phyloP scores from a whole-genome alignment of 2,797 vertebrate genomes.

The Myotis planiceps region DNA sequence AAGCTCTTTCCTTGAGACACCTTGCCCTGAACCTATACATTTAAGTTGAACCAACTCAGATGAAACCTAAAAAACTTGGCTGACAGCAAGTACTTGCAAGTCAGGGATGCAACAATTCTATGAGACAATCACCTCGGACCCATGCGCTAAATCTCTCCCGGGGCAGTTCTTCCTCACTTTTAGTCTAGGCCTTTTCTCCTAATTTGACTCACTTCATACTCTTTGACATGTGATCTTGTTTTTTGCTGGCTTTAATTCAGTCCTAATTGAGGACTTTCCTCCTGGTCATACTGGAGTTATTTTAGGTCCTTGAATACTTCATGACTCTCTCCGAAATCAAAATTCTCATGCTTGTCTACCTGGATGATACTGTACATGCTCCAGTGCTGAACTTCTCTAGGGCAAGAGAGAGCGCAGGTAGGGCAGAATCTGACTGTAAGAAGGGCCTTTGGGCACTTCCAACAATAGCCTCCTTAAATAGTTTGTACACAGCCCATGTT shows the following conservation, averaged over 20 bases:
- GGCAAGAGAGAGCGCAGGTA: not conserved
- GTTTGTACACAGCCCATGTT: not conserved
- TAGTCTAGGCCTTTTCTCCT: not conserved
- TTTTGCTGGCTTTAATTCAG: not conserved
- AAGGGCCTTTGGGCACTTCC: not conserved
- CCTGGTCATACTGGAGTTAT: not conserved
- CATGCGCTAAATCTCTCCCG: not conserved
- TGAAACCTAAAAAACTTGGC: not conserved
- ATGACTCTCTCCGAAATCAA: not conserved
- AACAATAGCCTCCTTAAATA: not conserved
- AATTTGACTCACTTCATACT: not conserved
- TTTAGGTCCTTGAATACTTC: not conserved
- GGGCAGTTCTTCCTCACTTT: not conserved
- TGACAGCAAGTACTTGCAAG: not conserved
- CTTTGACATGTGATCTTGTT: not conserved
- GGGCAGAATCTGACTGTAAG: not conserved
- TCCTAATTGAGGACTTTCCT: not conserved
- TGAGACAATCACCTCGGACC: not conserved
- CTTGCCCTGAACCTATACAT: not conserved
- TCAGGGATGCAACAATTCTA: not conserved
- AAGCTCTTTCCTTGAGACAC: not conserved
- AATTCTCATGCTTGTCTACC: not conserved
- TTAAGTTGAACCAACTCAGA: not conserved
- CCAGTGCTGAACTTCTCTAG: not conserved
- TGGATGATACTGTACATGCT: not conserved